Evolutionary conservation across 2,888 invertebrate species (phyloP).

Genomic region (Phragmatobia fuliginosa): DNA sequence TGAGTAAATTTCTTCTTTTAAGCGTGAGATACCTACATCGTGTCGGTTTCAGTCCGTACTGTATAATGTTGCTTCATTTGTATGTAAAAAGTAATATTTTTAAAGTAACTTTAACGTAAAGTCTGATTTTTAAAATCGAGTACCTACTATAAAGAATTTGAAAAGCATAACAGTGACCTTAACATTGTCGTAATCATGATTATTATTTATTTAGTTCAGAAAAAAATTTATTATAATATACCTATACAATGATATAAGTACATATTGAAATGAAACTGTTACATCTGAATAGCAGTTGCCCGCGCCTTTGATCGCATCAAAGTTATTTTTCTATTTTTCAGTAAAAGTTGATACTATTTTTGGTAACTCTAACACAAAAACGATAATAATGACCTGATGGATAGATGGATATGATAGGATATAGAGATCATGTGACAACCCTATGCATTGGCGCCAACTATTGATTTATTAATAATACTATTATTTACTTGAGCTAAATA

Average conservation of each 20-base stretch:
- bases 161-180: not conserved
- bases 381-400: too few species aligned
- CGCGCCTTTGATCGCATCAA: too few species aligned
- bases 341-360: not conserved
- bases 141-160: not conserved
- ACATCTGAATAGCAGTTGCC: too few species aligned
- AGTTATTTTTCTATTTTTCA: too few species aligned
- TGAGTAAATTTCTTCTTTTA: not conserved
- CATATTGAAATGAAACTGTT: too few species aligned
- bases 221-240: too few species aligned
- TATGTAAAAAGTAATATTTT: not conserved
- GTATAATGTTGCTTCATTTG: too few species aligned
- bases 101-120: not conserved
- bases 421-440: not conserved
- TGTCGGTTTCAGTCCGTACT: too few species aligned
- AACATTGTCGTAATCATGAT: not conserved
- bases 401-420: too few species aligned
- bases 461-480: not conserved
- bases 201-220: too few species aligned
- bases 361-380: not conserved
- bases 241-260: too few species aligned
- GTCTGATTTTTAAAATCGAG: not conserved
- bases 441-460: not conserved
- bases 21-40: not conserved
- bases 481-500: not conserved